phyloP scores from a whole-genome alignment of 2,888 invertebrate genomes.

The Oxystoma pomonae region DNA sequence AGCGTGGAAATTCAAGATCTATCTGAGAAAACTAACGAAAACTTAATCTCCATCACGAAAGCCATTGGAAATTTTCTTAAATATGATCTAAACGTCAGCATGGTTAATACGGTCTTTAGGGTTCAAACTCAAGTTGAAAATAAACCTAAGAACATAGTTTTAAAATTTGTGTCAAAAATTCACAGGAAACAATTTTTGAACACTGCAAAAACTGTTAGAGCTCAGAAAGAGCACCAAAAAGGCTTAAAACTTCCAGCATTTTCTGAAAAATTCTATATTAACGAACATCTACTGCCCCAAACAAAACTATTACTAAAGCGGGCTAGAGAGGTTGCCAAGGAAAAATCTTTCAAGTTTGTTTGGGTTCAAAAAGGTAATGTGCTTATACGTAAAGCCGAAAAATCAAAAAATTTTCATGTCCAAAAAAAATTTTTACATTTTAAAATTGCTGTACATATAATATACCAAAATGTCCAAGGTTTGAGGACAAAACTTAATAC shows the following conservation, averaged over 20 bases:
- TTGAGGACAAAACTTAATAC: slow-evolving; percentile 4
- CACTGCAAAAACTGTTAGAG: slow-evolving; percentile 10
- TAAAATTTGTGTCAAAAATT: background rate
- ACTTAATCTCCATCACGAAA: background rate
- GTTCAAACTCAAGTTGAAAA: slow-evolving; percentile 9
- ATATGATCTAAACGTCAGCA: background rate
- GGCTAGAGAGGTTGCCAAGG: slow-evolving; percentile 8
- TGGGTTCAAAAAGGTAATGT: slow-evolving; percentile 18
- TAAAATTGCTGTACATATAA: slow-evolving; percentile 10
- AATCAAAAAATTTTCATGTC: slow-evolving; percentile 13
- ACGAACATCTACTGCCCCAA: slow-evolving; percentile 13
- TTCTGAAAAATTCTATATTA: slow-evolving; percentile 15
- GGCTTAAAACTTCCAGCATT: slow-evolving; percentile 13
- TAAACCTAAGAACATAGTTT: background rate
- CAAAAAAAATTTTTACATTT: background rate
- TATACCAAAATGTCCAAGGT: slow-evolving; percentile 7
- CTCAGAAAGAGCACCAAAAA: slow-evolving; percentile 2
- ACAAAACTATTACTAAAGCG: slow-evolving; percentile 15
- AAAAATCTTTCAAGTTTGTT: slow-evolving; percentile 14
- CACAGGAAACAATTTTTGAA: slow-evolving; percentile 12
- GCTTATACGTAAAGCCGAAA: slow-evolving; percentile 12
- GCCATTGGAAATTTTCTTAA: background rate
- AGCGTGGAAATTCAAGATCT: slow-evolving; percentile 7
- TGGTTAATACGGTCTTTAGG: slow-evolving; percentile 12
- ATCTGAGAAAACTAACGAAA: slow-evolving; percentile 1